Evolutionary conservation across 2,797 vertebrate genomes (phyloP).

Genomic region (Myotis findleyi): DNA sequence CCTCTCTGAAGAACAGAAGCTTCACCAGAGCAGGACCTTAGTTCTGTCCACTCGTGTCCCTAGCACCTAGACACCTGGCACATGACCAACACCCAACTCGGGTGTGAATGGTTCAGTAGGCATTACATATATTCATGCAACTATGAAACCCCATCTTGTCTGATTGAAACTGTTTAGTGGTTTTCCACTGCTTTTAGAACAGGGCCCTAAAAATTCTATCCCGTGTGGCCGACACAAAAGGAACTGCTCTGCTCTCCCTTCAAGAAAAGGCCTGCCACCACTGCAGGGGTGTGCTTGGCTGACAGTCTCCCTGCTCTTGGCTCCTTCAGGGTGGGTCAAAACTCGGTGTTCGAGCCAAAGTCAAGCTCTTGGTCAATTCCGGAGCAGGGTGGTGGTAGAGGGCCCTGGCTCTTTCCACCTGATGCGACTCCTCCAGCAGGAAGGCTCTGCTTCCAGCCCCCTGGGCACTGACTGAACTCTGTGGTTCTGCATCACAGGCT

Average conservation of each 20-base stretch:
- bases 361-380: not conserved
- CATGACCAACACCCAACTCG: not conserved
- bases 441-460: not conserved
- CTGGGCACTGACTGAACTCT: not conserved
- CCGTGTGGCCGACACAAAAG: not conserved
- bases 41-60: not conserved
- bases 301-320: not conserved
- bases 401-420: too few relatives aligned
- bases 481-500: not conserved
- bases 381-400: not conserved
- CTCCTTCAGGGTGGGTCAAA: not conserved
- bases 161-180: constrained; percentile 2
- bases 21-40: not conserved
- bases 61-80: not conserved
- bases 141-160: not conserved
- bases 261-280: not conserved
- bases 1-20: not conserved
- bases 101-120: constrained; percentile 43
- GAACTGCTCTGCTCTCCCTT: not conserved
- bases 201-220: not conserved
- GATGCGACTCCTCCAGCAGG: not conserved
- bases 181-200: constrained; percentile 15
- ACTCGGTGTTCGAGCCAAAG: not conserved
- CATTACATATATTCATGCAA: constrained; percentile 38
- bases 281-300: not conserved